These are phyloP conservation scores for Ammodytes dubius DNA, from an alignment of 2,113 vertebrate genomes.

Conservation along the genomic window DNA sequence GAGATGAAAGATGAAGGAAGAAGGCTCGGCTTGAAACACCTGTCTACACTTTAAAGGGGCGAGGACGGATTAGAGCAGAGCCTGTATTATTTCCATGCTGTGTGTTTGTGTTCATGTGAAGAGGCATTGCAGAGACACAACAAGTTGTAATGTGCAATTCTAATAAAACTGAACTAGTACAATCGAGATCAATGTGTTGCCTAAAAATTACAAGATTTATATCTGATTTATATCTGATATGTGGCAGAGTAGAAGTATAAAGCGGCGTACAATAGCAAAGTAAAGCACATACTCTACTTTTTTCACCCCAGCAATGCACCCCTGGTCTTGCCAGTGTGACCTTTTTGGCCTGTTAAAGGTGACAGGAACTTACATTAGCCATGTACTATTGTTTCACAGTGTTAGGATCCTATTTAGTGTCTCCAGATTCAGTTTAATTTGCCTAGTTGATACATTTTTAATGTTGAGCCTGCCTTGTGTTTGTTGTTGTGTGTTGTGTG, in stretches of 20 bases:
- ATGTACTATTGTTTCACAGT: not conserved
- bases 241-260: not conserved
- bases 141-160: too few species aligned
- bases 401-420: too few species aligned
- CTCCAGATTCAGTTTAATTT: conserved; percentile 36
- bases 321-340: not conserved
- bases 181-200: too few species aligned
- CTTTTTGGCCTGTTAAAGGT: not conserved
- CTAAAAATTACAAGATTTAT: too few species aligned
- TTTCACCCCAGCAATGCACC: not conserved
- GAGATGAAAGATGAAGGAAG: conserved; percentile 13
- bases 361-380: not conserved
- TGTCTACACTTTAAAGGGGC: not conserved
- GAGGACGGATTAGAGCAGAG: not conserved
- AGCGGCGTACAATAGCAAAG: not conserved
- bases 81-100: not conserved
- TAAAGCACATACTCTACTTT: not conserved
- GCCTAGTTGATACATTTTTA: conserved; percentile 51
- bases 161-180: too few species aligned
- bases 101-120: not conserved
- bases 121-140: too few species aligned
- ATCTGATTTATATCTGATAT: not conserved
- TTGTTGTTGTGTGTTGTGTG: conserved; percentile 31
- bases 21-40: not conserved
- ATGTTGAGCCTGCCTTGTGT: not conserved